Evolutionary conservation across 2,797 vertebrate species (phyloP), one percentile per base, ranked within the genome.

Genomic region (Varecia variegata): DNA sequence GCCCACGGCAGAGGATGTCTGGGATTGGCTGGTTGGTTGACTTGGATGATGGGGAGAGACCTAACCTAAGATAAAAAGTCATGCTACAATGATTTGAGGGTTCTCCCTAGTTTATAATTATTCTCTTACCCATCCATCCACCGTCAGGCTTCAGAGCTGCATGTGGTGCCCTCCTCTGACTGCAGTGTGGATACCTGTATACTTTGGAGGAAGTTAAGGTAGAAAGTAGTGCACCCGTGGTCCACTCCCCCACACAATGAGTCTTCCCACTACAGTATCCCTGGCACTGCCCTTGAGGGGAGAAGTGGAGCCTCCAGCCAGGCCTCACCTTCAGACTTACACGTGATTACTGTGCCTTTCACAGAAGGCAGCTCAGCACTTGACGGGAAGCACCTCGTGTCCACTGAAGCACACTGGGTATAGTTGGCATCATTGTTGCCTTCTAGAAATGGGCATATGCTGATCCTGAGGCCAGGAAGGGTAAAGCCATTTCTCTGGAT

Each of bases 91-190:
- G 58, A n/a, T 76, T 40, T 50, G n/a, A 92, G 32, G 7, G 11
- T 58, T 73, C 40, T 47, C 65, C 40, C 23, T 74, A 52, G 45
- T 45, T 82, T 23, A 15, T 54, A 45, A 52, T 92, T 87, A 52
- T 56, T 38, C 52, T 62, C 90, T 95, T 97, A 92, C 95, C 70
- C 7, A 70, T 94, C 95, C 92, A 52, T 45, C 84, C 96, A 93
- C 96, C 12, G 71, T 73, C 90, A 12, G 18, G 21, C 95, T 96
- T 86, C 91, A 97, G 93, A 93, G 7, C 38, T 23, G 8, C 52
- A 5, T 6, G 67, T 79, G 17, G 73, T 93, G 2, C 35, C 60
- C 21, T 50, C 15, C 25, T 15, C 38, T 56, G 45, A 56, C 13
- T 38, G n/a, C 17, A 76, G 7, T 18, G 4, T 82, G 9, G 38